A percentile compares a stretch with the other conserved stretches of the same genome.
phyloP scores from a whole-genome alignment of 2,888 invertebrate genomes.

The Cybosia mesomella region DNA sequence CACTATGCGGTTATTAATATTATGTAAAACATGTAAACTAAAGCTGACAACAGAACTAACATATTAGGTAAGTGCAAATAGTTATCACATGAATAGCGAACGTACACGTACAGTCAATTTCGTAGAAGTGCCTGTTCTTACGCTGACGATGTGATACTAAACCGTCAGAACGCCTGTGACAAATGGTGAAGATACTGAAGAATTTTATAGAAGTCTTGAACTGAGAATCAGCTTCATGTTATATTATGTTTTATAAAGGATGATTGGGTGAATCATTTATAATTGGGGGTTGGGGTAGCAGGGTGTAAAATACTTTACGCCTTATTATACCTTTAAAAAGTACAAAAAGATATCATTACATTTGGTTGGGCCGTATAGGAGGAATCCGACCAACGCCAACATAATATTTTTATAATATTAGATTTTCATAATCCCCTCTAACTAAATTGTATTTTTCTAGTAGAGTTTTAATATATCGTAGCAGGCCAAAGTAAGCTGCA shows the following conservation, averaged over 20 bases:
- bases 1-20: neutral
- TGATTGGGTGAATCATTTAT: too few relatives aligned
- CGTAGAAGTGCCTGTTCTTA: neutral
- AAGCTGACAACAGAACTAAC: neutral
- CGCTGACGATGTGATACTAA: neutral
- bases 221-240: neutral
- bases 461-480: too few relatives aligned
- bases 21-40: neutral
- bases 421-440: too few relatives aligned
- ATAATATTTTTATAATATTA: too few relatives aligned
- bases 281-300: too few relatives aligned
- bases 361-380: too few relatives aligned
- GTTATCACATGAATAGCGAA: neutral
- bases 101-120: neutral
- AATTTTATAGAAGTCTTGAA: neutral
- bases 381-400: too few relatives aligned
- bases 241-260: neutral
- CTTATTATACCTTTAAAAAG: too few relatives aligned
- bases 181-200: neutral
- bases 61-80: neutral
- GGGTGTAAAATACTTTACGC: too few relatives aligned
- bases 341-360: too few relatives aligned
- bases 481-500: too few relatives aligned
- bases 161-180: neutral
- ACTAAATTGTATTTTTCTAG: too few relatives aligned